Evolutionary conservation across 2,113 vertebrate genomes (phyloP).

Genomic region (Myxocyprinus asiaticus): DNA sequence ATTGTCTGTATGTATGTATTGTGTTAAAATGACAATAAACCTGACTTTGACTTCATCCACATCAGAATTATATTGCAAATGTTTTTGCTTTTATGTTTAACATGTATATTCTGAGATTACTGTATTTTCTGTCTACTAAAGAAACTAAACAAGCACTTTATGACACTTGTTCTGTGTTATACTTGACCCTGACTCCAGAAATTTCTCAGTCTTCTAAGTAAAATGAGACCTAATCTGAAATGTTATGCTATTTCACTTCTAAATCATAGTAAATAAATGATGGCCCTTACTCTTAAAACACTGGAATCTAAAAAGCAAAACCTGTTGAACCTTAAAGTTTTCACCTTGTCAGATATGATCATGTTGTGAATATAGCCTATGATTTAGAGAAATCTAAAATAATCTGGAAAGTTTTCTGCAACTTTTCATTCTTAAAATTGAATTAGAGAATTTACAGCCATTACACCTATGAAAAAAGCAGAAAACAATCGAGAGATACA

Average conservation of each 20-base stretch:
- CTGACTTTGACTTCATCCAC: no score
- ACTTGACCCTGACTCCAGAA: no score
- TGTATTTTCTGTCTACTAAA: no score
- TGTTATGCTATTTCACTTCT: background rate
- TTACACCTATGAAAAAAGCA: background rate
- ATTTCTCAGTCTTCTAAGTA: background rate
- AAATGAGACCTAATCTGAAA: no score
- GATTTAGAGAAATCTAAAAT: no score
- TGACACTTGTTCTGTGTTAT: no score
- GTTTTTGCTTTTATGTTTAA: background rate
- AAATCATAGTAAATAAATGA: background rate
- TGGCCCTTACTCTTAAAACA: background rate
- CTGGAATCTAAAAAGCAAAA: background rate
- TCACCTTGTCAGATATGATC: background rate
- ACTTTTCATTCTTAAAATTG: background rate
- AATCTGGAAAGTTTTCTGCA: no score
- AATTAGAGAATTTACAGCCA: background rate
- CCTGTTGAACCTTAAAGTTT: constrained; percentile 16
- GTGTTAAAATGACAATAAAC: no score
- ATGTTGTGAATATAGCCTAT: background rate
- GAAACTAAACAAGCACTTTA: no score
- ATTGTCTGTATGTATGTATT: no score
- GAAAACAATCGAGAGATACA: background rate
- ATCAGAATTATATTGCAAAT: background rate
- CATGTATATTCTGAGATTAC: no score